Base-by-base conservation (phyloP, 2,888 invertebrate species). In the Bombylius major region DNA sequence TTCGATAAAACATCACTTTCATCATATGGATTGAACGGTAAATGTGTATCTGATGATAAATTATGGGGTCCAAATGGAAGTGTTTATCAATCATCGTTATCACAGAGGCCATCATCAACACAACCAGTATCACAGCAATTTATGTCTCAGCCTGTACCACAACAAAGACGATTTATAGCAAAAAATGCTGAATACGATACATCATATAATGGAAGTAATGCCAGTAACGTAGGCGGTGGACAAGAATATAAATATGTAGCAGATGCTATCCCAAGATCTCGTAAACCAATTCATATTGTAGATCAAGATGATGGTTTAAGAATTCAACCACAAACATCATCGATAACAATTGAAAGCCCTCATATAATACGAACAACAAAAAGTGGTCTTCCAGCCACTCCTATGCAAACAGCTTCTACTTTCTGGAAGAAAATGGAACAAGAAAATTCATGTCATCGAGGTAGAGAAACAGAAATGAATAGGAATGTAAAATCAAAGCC, bases 241-340 rank as follows among this genome's bases (percentile, higher is more conserved):
- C 48, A 78, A 53, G 80, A 81, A 60, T 83, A 79, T 65, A 78
- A 83, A 59, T 87, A 87, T 65, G 79, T 83, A 56, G 82, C 86
- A 4, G 87, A 87, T 71, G 82, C 83, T 62, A 82, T 81, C 59
- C 86, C 87, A 0, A 76, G 87, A 64, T 86, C 86, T 58, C 75
- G 87, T 48, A 81, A 83, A 66, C 87, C 87, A 42, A 84, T 87
- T 62, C 82, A 84, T 64, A 79, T 87, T 59, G 77, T 83, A 54
- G 64, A 67, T 67, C 70, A 75, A 68, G 75, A 75, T 66, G 75
- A 72, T 67, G 75, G 72, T 61, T 75, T 23, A 48, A 53, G 33
- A 11, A n/a, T 31, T 5, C 51, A 51, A 42, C 7, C 31, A 7
- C 67, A 58, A 76, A 76, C 63, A 72, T 63, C 55, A 55, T 58